Conservation (phyloP, 2,797 vertebrate genomes). For the Tenualosa thibaudeaui region DNA sequence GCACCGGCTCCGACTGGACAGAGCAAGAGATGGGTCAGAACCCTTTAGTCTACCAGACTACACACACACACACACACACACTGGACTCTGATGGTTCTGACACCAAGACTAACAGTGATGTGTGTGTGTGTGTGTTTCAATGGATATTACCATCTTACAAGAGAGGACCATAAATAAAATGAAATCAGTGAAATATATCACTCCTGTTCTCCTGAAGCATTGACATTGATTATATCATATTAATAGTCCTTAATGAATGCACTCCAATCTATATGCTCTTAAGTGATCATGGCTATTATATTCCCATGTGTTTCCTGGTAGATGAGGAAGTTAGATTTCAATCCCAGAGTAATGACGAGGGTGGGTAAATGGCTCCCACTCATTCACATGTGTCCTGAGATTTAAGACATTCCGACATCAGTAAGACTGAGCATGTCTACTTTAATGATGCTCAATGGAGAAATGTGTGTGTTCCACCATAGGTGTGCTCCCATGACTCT, state of each 20-base stretch:
- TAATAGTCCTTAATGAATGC: not conserved
- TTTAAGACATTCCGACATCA: not conserved
- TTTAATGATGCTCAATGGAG: not conserved
- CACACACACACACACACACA: too few relatives aligned
- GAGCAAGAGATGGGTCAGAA: not conserved
- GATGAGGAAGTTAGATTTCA: not conserved
- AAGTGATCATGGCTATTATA: not conserved
- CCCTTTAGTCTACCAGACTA: not conserved
- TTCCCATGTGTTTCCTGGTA: too few relatives aligned
- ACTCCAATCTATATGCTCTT: not conserved
- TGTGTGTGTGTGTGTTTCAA: not conserved
- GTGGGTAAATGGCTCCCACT: not conserved
- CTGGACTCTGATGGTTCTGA: not conserved
- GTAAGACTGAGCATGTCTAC: not conserved
- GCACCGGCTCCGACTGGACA: conserved; percentile 59
- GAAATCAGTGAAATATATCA: not conserved
- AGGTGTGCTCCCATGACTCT: not conserved
- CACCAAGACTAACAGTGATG: not conserved
- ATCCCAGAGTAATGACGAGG: not conserved
- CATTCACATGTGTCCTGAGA: not conserved
- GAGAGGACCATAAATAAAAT: not conserved
- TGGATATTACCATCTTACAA: not conserved
- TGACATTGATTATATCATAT: not conserved
- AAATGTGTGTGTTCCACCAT: not conserved
- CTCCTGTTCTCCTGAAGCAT: not conserved